Percentiles rank a stretch among this genome's conserved stretches.
These are phyloP conservation scores for Microcebus jonahi DNA, from an alignment of 2,113 vertebrate species.

Conservation along the genomic window DNA sequence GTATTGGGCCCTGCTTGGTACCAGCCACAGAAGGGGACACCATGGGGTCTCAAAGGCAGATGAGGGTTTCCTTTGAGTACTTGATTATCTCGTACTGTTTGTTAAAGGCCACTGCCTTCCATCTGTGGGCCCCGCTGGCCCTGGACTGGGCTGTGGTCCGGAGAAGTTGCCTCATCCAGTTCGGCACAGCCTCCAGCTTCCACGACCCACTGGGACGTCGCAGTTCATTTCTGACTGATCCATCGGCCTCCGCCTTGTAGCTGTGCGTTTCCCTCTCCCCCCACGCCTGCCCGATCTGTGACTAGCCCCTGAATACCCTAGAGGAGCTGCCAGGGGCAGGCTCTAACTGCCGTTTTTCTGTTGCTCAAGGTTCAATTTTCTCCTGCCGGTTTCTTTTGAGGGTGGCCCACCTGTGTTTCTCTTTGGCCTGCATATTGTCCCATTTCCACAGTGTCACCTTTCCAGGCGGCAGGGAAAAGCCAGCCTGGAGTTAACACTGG, in stretches of 20 bases:
- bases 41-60: not conserved
- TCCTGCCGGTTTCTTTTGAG: not conserved
- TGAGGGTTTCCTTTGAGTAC: not conserved
- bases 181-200: not conserved
- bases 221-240: not conserved
- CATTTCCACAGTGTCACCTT: not conserved
- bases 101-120: not conserved
- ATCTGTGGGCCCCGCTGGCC: not conserved
- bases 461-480: constrained; percentile 25
- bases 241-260: not conserved
- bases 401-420: constrained; percentile 15
- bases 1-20: not conserved
- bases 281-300: not conserved
- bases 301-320: not conserved
- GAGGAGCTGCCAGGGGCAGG: not conserved
- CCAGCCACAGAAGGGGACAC: not conserved
- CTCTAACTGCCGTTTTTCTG: not conserved
- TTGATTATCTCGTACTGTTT: not conserved
- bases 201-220: not conserved
- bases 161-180: not conserved
- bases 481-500: constrained; percentile 50
- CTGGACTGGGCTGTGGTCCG: not conserved
- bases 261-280: not conserved
- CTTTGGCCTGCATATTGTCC: not conserved
- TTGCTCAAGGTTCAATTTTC: constrained; percentile 1